Conservation (phyloP, 2,797 vertebrate species). For the Lepilemur ruficaudatus region DNA sequence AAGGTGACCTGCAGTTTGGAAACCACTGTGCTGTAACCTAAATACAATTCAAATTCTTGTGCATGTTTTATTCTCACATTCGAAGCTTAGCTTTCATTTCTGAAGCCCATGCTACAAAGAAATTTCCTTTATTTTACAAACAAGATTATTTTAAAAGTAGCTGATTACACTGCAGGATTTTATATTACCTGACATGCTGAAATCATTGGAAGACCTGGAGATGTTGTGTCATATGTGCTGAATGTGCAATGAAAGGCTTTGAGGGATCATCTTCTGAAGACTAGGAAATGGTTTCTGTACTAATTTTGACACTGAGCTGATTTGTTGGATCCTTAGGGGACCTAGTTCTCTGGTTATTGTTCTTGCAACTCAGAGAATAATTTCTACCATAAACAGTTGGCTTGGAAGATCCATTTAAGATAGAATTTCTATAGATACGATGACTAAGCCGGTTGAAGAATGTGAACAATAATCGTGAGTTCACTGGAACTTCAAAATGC, state of each 20-base stretch:
- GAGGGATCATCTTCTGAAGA: neutral
- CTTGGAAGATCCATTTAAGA: neutral
- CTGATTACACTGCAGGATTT: neutral
- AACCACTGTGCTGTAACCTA: neutral
- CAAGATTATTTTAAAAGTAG: neutral
- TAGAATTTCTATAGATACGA: neutral
- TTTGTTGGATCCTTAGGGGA: neutral
- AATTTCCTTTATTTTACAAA: neutral
- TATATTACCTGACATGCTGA: neutral
- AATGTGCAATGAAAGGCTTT: neutral
- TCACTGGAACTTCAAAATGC: slow-evolving; percentile 10
- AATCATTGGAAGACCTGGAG: neutral
- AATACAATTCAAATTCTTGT: neutral
- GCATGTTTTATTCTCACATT: neutral
- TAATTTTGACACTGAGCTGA: neutral
- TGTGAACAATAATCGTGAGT: neutral
- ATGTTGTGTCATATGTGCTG: neutral
- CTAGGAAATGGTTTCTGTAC: neutral
- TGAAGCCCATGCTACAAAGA: neutral
- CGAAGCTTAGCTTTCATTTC: neutral
- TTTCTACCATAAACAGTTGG: neutral
- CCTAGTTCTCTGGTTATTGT: neutral
- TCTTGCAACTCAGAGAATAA: neutral
- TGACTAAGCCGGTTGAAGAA: neutral
- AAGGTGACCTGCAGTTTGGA: neutral